A percentile compares a stretch with the other conserved stretches of the same genome.
These are phyloP conservation scores for Nomada flava DNA, from an alignment of 2,888 invertebrate genomes.

Conservation along the genomic window DNA sequence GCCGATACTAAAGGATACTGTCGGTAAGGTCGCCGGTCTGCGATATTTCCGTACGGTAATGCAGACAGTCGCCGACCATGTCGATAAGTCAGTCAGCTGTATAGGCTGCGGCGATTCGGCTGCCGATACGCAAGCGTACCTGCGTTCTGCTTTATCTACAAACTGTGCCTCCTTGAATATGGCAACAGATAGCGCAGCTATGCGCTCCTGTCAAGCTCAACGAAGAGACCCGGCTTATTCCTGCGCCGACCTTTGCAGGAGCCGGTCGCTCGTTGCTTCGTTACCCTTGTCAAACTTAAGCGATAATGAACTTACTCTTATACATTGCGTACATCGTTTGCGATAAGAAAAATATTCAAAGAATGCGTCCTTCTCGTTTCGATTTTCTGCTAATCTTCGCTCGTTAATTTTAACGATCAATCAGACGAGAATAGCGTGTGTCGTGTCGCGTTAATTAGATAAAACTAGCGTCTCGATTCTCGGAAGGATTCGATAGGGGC, in stretches of 20 bases:
- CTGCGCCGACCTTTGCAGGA: too few relatives aligned
- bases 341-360: neutral
- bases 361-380: neutral
- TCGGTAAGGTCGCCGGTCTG: neutral
- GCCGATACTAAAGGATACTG: neutral
- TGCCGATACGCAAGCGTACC: neutral
- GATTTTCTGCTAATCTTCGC: constrained; percentile 63
- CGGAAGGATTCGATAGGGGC: constrained; percentile 69
- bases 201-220: neutral
- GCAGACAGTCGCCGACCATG: neutral
- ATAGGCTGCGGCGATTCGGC: neutral
- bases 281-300: too few relatives aligned
- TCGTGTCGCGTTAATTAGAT: constrained; percentile 73
- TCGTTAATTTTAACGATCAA: constrained; percentile 76
- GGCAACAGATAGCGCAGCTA: too few relatives aligned
- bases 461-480: constrained; percentile 71
- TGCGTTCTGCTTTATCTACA: neutral
- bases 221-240: too few relatives aligned
- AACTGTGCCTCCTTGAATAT: too few relatives aligned
- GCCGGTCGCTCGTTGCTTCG: too few relatives aligned
- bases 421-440: constrained; percentile 42
- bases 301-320: neutral
- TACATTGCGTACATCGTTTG: neutral
- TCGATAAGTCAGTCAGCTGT: neutral
- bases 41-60: neutral